A percentile compares a stretch with the other conserved stretches of the same genome.
Conservation (phyloP, 2,888 invertebrate species). For the Abscondita cerata region DNA sequence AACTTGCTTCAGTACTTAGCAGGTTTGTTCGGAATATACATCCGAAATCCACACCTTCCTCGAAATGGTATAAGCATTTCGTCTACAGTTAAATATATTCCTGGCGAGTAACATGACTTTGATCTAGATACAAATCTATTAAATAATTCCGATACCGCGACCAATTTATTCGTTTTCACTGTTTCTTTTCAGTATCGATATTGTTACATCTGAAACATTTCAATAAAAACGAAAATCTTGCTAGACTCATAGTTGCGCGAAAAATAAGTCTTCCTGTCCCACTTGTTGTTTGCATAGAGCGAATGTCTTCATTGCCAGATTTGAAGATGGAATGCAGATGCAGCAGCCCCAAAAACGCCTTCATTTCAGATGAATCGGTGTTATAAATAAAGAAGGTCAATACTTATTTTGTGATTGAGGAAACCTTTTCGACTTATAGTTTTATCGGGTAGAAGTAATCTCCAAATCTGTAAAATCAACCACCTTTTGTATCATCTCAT, state of each 20-base stretch:
- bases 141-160: background rate
- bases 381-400: constrained; percentile 1
- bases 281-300: background rate
- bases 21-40: constrained; percentile 3
- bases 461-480: too few relatives aligned
- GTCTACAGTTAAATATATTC: background rate
- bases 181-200: background rate
- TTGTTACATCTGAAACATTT: background rate
- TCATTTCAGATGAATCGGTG: background rate
- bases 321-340: background rate
- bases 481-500: too few relatives aligned
- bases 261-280: constrained; percentile 12
- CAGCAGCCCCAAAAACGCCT: background rate
- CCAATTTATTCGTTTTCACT: background rate
- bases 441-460: too few relatives aligned
- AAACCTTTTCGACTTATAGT: too few relatives aligned
- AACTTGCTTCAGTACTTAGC: background rate
- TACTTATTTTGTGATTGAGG: constrained; percentile 1
- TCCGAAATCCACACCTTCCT: background rate
- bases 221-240: background rate
- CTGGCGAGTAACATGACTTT: too few relatives aligned
- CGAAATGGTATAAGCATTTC: background rate
- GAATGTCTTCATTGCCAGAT: background rate
- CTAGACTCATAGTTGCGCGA: constrained; percentile 1
- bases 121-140: constrained; percentile 1